These are phyloP conservation scores for Oligia fasciuncula DNA, from an alignment of 2,888 invertebrate genomes.

Conservation along the genomic window DNA sequence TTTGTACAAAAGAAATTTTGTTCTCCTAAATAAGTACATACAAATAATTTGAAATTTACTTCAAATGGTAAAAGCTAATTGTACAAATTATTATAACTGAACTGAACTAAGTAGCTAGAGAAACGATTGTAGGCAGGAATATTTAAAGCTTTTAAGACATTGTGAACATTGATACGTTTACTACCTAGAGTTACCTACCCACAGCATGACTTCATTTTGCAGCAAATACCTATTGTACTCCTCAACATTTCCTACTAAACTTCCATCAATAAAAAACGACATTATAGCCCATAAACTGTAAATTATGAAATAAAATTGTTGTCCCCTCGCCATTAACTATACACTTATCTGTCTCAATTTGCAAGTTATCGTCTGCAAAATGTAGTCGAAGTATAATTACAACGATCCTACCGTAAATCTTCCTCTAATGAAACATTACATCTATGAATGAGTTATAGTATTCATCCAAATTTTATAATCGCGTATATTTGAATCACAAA, in stretches of 20 bases:
- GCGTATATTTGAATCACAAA: conserved; percentile 66
- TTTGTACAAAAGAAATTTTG: conserved; percentile 21
- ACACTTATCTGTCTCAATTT: conserved; percentile 1
- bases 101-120: conserved; percentile 10
- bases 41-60: conserved; percentile 11
- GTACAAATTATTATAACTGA: conserved; percentile 18
- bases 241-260: neutral
- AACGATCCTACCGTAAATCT: conserved; percentile 6
- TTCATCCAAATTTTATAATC: conserved; percentile 23
- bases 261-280: conserved; percentile 3
- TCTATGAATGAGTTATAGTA: conserved; percentile 26
- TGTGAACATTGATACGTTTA: conserved; percentile 52
- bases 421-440: conserved; percentile 35
- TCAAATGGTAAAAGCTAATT: conserved; percentile 14
- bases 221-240: conserved; percentile 22
- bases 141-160: conserved; percentile 66
- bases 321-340: conserved; percentile 22
- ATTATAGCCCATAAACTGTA: conserved; percentile 17
- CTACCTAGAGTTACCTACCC: conserved; percentile 30
- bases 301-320: conserved; percentile 21
- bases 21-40: conserved; percentile 13
- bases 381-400: conserved; percentile 16
- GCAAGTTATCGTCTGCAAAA: conserved; percentile 43
- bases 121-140: conserved; percentile 46
- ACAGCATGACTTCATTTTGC: conserved; percentile 47